Conservation (phyloP, 2,888 invertebrate species). For the Perizoma affinitatum region DNA sequence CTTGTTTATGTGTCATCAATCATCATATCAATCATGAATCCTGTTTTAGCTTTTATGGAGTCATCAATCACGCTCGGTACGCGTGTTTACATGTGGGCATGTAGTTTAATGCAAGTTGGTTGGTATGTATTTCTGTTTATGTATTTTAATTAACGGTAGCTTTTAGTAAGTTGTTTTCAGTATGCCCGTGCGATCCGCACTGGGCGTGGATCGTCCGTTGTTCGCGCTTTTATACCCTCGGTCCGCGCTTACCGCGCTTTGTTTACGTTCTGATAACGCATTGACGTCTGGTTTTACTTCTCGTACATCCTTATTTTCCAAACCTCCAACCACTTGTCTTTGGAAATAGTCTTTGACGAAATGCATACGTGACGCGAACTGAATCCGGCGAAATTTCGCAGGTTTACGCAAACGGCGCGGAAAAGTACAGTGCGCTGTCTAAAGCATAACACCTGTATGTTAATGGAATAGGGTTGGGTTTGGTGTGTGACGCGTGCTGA, state of each 20-base stretch:
- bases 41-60: constrained; percentile 22
- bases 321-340: neutral
- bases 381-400: constrained; percentile 35
- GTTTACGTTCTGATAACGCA: constrained; percentile 45
- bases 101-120: neutral
- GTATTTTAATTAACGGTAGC: constrained; percentile 7
- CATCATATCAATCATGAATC: neutral
- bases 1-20: constrained; percentile 14
- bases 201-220: constrained; percentile 55
- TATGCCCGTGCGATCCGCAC: constrained; percentile 81
- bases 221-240: constrained; percentile 64
- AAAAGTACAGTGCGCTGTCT: constrained; percentile 38
- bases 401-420: constrained; percentile 29
- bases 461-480: constrained; percentile 45
- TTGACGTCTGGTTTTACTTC: constrained; percentile 36
- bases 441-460: constrained; percentile 44
- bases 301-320: constrained; percentile 17
- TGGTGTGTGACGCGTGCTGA: constrained; percentile 69
- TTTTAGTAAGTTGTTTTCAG: constrained; percentile 50
- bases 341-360: neutral
- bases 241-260: constrained; percentile 39
- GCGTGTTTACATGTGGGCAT: constrained; percentile 19
- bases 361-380: neutral
- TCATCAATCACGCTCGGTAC: constrained; percentile 26
- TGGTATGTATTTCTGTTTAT: constrained; percentile 4